Percentiles rank a stretch among this genome's conserved stretches.
Evolutionary conservation across 2,888 invertebrate genomes (phyloP).

Genomic region (Ichneumoninae sp.): DNA sequence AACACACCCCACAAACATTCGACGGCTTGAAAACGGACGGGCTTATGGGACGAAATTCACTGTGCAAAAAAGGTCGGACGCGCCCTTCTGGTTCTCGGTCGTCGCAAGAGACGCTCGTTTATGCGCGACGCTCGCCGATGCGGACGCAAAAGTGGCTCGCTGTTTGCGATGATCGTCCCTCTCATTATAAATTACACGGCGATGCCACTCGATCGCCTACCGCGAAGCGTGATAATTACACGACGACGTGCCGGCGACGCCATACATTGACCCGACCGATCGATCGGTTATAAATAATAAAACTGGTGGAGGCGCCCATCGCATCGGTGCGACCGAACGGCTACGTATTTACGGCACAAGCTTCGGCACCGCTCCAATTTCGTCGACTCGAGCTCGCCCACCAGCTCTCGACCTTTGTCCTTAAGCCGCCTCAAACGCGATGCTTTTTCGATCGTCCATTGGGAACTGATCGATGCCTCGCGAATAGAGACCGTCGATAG

Average conservation of each 20-base stretch:
- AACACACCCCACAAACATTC: background rate
- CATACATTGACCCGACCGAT: slow-evolving; percentile 51
- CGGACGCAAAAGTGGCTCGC: slow-evolving; percentile 6
- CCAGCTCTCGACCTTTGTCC: background rate
- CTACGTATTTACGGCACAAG: background rate
- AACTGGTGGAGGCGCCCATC: slow-evolving; percentile 32
- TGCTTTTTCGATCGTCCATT: no score
- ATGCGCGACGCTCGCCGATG: slow-evolving; percentile 3
- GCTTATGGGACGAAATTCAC: background rate
- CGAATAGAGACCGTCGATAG: no score
- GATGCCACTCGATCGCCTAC: slow-evolving; percentile 54
- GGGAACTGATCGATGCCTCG: no score
- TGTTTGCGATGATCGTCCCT: slow-evolving; percentile 42
- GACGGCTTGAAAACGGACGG: background rate
- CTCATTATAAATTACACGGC: slow-evolving; percentile 6
- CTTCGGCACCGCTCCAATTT: background rate
- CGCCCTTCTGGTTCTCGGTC: background rate
- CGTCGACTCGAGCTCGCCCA: background rate
- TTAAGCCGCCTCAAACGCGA: background rate
- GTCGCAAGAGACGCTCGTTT: background rate
- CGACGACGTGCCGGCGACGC: slow-evolving; percentile 17
- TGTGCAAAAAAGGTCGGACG: background rate
- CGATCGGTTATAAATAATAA: slow-evolving; percentile 62
- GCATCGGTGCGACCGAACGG: background rate
- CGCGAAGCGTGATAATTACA: slow-evolving; percentile 53